Evolutionary conservation across 2,113 vertebrate species (phyloP).

Genomic region (Amazona vittata): DNA sequence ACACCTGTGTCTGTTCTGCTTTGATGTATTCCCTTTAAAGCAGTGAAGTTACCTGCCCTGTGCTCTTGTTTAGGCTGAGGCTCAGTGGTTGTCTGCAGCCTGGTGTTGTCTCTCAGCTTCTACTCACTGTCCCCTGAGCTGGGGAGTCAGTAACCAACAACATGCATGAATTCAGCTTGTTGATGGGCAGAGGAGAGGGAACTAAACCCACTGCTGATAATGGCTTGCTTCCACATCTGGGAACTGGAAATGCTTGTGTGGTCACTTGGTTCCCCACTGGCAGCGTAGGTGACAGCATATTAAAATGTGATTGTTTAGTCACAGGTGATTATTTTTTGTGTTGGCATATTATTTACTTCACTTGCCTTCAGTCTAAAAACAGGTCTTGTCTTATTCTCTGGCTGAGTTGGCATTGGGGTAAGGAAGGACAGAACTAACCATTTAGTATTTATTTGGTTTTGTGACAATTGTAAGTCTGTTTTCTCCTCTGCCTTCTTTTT

Average conservation of each 20-base stretch:
- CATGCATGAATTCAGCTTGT: not conserved
- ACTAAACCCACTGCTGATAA: not conserved
- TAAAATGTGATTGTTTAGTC: not conserved
- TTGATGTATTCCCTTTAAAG: not conserved
- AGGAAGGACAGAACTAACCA: not conserved
- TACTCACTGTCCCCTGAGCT: not conserved
- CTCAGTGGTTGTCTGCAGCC: not conserved
- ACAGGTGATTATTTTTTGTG: not conserved
- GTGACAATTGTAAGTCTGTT: not conserved
- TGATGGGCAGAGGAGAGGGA: not conserved
- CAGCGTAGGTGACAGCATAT: not conserved
- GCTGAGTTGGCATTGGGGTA: rapidly evolving
- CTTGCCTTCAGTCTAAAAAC: not conserved
- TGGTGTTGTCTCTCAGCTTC: not conserved
- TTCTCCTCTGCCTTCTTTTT: not conserved
- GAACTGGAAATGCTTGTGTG: not conserved
- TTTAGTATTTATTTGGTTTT: not conserved
- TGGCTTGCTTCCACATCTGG: not conserved
- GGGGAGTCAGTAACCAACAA: not conserved
- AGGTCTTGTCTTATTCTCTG: not conserved
- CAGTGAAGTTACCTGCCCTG: not conserved
- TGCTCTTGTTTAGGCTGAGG: not conserved
- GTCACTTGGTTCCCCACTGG: not conserved
- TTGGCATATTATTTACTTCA: not conserved
- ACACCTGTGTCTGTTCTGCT: not conserved